Conservation (phyloP, 1,140 invertebrate genomes). For the Drosophila melanica region DNA sequence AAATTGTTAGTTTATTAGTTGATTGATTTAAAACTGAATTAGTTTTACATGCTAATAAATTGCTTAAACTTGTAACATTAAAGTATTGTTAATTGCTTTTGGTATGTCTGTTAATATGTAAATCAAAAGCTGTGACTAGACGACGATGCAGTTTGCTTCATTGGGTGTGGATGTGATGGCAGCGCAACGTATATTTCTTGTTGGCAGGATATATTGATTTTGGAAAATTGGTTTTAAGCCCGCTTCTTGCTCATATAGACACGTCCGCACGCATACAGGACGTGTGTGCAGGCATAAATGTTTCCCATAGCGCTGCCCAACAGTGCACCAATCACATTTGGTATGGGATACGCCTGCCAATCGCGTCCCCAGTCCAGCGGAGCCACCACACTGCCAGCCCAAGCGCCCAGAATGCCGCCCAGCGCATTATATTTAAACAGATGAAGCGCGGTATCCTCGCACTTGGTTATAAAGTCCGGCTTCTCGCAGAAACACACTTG, state of each 20-base stretch:
- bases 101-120: slow-evolving; percentile 44
- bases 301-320: slow-evolving; percentile 86
- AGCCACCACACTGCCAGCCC: slow-evolving; percentile 91
- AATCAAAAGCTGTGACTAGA: slow-evolving; percentile 75
- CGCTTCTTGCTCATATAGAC: slow-evolving; percentile 80
- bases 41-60: slow-evolving; percentile 70
- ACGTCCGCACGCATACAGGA: slow-evolving; percentile 72
- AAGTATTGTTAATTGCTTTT: slow-evolving; percentile 74
- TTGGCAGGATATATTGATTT: slow-evolving; percentile 70
- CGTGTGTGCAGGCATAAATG: slow-evolving; percentile 78
- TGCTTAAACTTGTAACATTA: slow-evolving; percentile 76
- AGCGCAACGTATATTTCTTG: slow-evolving; percentile 61
- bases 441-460: slow-evolving; percentile 74
- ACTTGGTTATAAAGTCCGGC: slow-evolving; percentile 77
- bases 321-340: slow-evolving; percentile 87
- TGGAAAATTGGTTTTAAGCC: slow-evolving; percentile 44
- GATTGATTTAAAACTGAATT: slow-evolving; percentile 72
- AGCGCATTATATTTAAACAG: slow-evolving; percentile 85
- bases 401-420: slow-evolving; percentile 88
- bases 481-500: slow-evolving; percentile 82
- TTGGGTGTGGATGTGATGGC: slow-evolving; percentile 54
- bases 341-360: slow-evolving; percentile 91
- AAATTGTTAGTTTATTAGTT: slow-evolving; percentile 72
- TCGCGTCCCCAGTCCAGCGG: slow-evolving; percentile 93
- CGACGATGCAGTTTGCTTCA: slow-evolving; percentile 40